Percentiles rank a stretch among this genome's conserved stretches.
Evolutionary conservation across 2,797 vertebrate species (phyloP).

Genomic region (Chloroceryle amazona): DNA sequence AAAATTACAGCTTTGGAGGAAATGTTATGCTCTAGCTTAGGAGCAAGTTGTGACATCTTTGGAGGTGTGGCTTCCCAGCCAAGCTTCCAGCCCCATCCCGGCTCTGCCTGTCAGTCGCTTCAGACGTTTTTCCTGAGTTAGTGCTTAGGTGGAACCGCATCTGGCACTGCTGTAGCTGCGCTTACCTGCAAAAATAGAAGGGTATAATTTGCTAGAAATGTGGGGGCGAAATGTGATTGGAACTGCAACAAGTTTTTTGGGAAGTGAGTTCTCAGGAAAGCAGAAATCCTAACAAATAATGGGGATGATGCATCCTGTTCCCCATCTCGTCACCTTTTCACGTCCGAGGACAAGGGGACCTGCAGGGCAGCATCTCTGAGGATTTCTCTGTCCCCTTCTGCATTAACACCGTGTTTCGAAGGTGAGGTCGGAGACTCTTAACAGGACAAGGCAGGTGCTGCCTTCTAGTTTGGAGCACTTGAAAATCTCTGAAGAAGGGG

Average conservation of each 20-base stretch:
- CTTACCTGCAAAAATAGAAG: neutral
- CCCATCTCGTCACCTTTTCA: fast-evolving
- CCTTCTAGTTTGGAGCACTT: fast-evolving
- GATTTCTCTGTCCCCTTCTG: neutral
- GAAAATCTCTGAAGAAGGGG: neutral
- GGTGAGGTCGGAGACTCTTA: neutral
- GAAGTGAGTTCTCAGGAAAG: neutral
- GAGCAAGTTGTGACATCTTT: neutral
- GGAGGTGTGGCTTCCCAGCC: neutral
- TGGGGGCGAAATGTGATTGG: neutral
- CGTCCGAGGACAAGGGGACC: neutral
- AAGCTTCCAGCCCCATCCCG: neutral
- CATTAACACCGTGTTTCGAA: neutral
- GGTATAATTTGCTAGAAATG: neutral
- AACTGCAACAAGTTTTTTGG: neutral
- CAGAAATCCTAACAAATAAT: neutral
- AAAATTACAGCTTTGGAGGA: neutral
- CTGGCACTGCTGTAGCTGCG: neutral
- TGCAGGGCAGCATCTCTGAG: fast-evolving
- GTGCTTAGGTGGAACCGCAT: neutral
- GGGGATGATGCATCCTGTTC: fast-evolving
- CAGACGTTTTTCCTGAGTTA: neutral
- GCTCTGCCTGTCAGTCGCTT: neutral
- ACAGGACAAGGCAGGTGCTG: neutral
- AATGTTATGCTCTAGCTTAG: neutral